These are phyloP conservation scores for Coptotermes formosanus DNA, from an alignment of 1,140 invertebrate genomes.

Conservation along the genomic window DNA sequence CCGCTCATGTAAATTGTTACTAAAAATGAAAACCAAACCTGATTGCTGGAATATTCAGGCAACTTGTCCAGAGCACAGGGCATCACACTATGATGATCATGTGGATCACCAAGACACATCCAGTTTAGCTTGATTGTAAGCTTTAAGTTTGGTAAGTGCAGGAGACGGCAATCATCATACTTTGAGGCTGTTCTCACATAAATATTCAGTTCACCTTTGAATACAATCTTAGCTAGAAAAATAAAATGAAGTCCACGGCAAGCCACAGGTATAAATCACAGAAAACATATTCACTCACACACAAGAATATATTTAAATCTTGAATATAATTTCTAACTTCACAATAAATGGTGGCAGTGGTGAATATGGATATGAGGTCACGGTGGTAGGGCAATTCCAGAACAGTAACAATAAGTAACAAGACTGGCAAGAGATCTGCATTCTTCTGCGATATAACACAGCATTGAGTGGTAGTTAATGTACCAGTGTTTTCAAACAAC, in stretches of 20 bases:
- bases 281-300: too few species aligned
- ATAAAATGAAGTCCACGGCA: not conserved
- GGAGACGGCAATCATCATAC: constrained; percentile 93
- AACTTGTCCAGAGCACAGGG: constrained; percentile 95
- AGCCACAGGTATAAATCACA: not conserved
- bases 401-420: too few species aligned
- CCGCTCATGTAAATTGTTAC: constrained; percentile 20
- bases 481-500: too few species aligned
- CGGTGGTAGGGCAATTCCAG: too few species aligned
- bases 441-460: too few species aligned
- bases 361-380: too few species aligned
- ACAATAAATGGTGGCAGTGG: too few species aligned
- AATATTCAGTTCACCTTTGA: constrained; percentile 78
- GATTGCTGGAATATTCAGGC: constrained; percentile 95
- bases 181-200: constrained; percentile 96
- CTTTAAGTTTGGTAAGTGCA: constrained; percentile 88
- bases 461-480: too few species aligned
- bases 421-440: too few species aligned
- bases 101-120: constrained; percentile 88
- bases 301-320: too few species aligned
- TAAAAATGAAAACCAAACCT: constrained; percentile 50
- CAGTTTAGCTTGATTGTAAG: constrained; percentile 85
- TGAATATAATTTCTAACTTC: too few species aligned
- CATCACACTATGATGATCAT: constrained; percentile 95
- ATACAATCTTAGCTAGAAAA: constrained; percentile 71